Conservation (phyloP, 2,797 vertebrate genomes). For the Coregonus suidteri region DNA sequence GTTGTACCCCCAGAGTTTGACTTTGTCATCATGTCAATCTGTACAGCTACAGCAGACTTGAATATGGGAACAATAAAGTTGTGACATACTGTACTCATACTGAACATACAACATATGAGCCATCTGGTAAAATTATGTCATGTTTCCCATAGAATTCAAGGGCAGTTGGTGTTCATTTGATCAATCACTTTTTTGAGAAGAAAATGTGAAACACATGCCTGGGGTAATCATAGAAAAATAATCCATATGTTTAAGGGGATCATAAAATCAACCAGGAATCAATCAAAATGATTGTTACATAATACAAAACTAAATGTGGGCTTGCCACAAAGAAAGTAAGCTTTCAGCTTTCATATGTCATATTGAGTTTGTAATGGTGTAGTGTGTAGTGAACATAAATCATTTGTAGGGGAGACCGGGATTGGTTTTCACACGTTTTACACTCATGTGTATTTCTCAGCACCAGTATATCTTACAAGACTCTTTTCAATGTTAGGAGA, state of each 20-base stretch:
- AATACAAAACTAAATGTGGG: background rate
- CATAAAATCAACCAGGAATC: background rate
- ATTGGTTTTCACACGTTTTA: too few relatives aligned
- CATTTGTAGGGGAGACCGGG: background rate
- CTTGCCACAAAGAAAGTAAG: background rate
- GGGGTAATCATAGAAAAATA: conserved; percentile 51
- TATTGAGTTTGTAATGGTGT: conserved; percentile 1
- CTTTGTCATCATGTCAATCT: conserved; percentile 41
- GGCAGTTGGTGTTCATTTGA: conserved; percentile 44
- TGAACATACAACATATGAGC: conserved; percentile 43
- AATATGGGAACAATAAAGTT: conserved; percentile 57
- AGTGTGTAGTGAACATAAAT: background rate
- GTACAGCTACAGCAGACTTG: conserved; percentile 31
- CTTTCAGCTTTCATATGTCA: background rate
- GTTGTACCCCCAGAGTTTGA: conserved; percentile 33
- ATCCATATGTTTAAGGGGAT: conserved; percentile 45
- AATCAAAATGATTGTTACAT: conserved; percentile 3
- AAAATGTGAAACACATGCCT: conserved; percentile 70
- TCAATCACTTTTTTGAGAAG: conserved; percentile 49
- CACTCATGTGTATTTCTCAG: too few relatives aligned
- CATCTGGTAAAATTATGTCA: conserved; percentile 57
- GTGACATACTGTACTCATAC: conserved; percentile 32
- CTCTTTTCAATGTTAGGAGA: too few relatives aligned
- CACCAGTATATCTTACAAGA: too few relatives aligned
- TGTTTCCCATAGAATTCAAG: conserved; percentile 64